These are phyloP conservation scores for Xanthia icteritia DNA, from an alignment of 2,888 invertebrate genomes.

Conservation along the genomic window DNA sequence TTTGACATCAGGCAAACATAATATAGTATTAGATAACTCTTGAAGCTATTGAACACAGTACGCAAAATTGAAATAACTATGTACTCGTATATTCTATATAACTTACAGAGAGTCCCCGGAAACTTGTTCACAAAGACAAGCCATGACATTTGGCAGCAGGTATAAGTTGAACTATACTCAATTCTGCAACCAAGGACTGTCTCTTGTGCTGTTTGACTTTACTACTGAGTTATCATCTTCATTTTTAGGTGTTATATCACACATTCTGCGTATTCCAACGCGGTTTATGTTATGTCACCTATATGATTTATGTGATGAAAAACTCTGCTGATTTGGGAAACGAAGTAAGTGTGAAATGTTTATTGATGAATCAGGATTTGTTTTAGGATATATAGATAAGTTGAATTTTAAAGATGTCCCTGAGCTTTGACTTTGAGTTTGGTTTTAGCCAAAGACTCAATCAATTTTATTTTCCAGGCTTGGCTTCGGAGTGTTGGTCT, in stretches of 20 bases:
- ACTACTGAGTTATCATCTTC: not conserved
- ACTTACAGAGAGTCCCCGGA: too few species aligned
- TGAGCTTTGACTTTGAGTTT: too few species aligned
- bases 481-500: not conserved
- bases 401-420: not conserved
- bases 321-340: not conserved
- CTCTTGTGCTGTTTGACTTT: not conserved
- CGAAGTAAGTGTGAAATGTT: slow-evolving; percentile 3
- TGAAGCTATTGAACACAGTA: not conserved
- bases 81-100: too few species aligned
- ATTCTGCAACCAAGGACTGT: not conserved
- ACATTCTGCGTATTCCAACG: slow-evolving; percentile 22
- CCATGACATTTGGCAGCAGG: not conserved
- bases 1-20: not conserved
- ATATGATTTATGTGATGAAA: slow-evolving; percentile 4
- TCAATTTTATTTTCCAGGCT: slow-evolving; percentile 6
- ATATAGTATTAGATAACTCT: not conserved
- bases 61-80: too few species aligned
- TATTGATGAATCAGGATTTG: not conserved
- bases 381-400: not conserved
- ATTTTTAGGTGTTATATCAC: slow-evolving; percentile 21
- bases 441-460: not conserved
- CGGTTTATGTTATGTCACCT: not conserved
- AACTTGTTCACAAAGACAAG: not conserved
- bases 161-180: not conserved